A percentile compares a stretch with the other conserved stretches of the same genome.
These are phyloP conservation scores for Calypte anna DNA, from an alignment of 2,113 vertebrate genomes.

Conservation along the genomic window DNA sequence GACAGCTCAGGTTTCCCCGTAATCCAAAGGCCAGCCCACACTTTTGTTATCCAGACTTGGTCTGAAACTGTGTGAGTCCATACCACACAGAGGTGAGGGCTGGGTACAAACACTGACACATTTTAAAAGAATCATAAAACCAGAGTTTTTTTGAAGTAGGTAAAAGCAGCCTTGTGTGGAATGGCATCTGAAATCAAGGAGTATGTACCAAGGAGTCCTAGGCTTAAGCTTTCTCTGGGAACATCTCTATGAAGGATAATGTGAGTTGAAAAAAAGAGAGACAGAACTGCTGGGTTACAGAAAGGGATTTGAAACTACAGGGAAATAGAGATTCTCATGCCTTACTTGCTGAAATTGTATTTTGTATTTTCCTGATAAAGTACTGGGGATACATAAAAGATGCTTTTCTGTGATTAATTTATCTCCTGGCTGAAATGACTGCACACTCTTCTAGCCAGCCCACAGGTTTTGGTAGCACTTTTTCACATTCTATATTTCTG, in stretches of 20 bases:
- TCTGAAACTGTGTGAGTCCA: neutral
- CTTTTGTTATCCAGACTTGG: neutral
- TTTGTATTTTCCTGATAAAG: neutral
- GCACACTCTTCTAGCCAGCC: neutral
- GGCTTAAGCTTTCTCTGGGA: neutral
- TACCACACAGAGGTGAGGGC: neutral
- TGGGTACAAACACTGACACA: neutral
- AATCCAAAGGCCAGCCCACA: neutral
- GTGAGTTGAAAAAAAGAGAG: neutral
- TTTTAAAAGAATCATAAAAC: neutral
- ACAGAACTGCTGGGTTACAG: neutral
- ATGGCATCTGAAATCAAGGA: neutral
- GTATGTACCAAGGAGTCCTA: neutral
- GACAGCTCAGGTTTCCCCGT: neutral
- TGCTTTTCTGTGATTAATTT: neutral
- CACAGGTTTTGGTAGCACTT: neutral
- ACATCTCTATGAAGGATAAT: neutral
- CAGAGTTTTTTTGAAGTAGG: neutral
- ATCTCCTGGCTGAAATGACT: neutral
- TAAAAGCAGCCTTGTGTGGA: neutral
- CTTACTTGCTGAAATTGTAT: neutral
- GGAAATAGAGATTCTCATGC: neutral
- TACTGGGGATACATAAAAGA: neutral
- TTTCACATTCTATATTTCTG: neutral
- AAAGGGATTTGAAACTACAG: neutral